These are phyloP conservation scores for Morpho deidamia DNA, from an alignment of 2,888 invertebrate genomes.

Conservation along the genomic window DNA sequence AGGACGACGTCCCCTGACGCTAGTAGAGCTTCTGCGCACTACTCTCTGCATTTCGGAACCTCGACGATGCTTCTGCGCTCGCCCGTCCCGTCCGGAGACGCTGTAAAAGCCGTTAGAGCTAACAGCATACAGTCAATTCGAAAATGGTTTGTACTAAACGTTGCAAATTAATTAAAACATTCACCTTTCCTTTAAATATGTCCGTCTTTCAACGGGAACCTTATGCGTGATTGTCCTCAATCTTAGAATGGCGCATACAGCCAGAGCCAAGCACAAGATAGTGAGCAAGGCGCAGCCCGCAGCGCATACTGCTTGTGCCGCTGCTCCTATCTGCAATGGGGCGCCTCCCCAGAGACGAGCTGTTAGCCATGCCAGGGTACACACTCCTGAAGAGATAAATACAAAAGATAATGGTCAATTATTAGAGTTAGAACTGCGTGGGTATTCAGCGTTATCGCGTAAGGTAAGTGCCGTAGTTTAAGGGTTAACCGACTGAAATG, in stretches of 20 bases:
- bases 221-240: slow-evolving; percentile 78
- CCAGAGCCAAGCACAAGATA: slow-evolving; percentile 82
- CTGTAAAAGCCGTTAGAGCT: no score
- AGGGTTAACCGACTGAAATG: no score
- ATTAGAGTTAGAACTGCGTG: no score
- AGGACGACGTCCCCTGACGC: no score
- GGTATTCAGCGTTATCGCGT: no score
- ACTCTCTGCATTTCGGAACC: no score
- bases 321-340: slow-evolving; percentile 71
- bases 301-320: slow-evolving; percentile 81
- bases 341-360: slow-evolving; percentile 83
- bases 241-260: slow-evolving; percentile 81
- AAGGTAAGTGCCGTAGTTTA: no score
- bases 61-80: no score
- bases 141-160: no score
- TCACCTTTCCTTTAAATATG: slow-evolving; percentile 76
- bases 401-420: not conserved
- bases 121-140: no score
- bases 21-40: no score
- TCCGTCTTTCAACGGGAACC: slow-evolving; percentile 77
- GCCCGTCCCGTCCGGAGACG: no score
- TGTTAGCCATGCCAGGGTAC: slow-evolving; percentile 81
- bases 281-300: slow-evolving; percentile 83
- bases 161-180: slow-evolving; percentile 11
- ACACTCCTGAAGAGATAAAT: slow-evolving; percentile 72